Evolutionary conservation across 2,888 invertebrate genomes (phyloP).

Genomic region (Oscheius sp.): DNA sequence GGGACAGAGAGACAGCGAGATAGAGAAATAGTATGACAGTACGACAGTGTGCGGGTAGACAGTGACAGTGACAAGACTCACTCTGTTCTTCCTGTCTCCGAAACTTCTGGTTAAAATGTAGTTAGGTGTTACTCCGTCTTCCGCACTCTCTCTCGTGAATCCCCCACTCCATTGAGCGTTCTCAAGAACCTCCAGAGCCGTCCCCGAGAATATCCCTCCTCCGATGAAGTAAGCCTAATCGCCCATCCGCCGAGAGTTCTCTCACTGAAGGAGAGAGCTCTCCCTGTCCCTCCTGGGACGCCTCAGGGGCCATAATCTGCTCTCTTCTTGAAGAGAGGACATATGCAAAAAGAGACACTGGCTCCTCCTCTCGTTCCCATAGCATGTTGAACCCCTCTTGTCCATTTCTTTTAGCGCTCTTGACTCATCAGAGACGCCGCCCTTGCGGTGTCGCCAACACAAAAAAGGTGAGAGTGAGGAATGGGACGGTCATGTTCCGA

Average conservation of each 20-base stretch:
- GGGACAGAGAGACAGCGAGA: neutral
- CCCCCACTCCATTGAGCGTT: conserved; percentile 13
- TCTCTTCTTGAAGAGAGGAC: neutral
- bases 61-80: no score
- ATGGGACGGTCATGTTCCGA: neutral
- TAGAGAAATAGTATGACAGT: no score
- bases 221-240: conserved; percentile 33
- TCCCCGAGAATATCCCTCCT: conserved; percentile 19
- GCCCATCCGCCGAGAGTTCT: conserved; percentile 25
- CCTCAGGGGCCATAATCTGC: conserved; percentile 21
- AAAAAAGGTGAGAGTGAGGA: neutral
- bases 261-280: no score
- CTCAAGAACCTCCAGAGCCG: neutral
- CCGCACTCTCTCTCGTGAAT: no score
- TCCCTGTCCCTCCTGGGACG: conserved; percentile 3
- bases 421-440: neutral
- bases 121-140: conserved; percentile 18
- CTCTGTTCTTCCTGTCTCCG: neutral
- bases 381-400: neutral
- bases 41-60: no score
- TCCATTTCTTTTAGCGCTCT: conserved; percentile 6
- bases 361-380: conserved; percentile 2
- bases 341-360: neutral
- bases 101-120: neutral
- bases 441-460: neutral